A percentile compares a stretch with the other conserved stretches of the same genome.
Conservation (phyloP, 1,140 invertebrate genomes). For the Trichonephila inaurata region DNA sequence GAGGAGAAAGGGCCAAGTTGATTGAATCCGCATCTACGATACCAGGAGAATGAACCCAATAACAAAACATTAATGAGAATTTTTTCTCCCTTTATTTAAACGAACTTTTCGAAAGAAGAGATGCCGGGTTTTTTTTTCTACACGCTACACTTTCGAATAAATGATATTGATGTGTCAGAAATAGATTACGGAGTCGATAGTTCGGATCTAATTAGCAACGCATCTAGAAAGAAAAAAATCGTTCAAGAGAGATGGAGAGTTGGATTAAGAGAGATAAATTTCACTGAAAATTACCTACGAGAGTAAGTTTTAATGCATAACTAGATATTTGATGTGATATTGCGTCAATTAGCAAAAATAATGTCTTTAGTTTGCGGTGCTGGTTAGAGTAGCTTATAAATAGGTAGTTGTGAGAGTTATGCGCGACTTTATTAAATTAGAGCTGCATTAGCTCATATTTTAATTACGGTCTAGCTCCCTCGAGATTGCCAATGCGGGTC, state of each 20-base stretch:
- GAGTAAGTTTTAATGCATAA: slow-evolving; percentile 40
- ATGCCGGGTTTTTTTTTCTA: not conserved
- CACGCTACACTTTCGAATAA: not conserved
- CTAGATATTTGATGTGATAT: slow-evolving; percentile 25
- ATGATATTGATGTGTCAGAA: slow-evolving; percentile 45
- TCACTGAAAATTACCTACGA: slow-evolving; percentile 35
- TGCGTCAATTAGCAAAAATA: slow-evolving; percentile 28
- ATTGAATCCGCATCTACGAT: slow-evolving; percentile 35
- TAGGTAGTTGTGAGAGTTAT: not conserved
- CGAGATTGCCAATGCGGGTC: not conserved
- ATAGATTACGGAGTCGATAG: slow-evolving; percentile 51
- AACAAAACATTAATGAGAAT: slow-evolving; percentile 55
- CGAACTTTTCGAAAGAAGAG: not conserved
- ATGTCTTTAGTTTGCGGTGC: not conserved
- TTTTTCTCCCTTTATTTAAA: slow-evolving; percentile 37
- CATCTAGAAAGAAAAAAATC: not conserved
- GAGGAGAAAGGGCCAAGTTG: slow-evolving; percentile 17
- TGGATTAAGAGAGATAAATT: slow-evolving; percentile 47
- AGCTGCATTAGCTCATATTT: not conserved
- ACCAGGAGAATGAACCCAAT: slow-evolving; percentile 20
- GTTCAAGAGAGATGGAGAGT: not conserved
- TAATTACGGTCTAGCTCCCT: not conserved
- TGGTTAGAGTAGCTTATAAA: slow-evolving; percentile 33
- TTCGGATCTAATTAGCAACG: slow-evolving; percentile 45
- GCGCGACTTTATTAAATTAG: not conserved